Evolutionary conservation across 1,140 invertebrate species (phyloP).

Genomic region (Rhynchophorus ferrugineus): DNA sequence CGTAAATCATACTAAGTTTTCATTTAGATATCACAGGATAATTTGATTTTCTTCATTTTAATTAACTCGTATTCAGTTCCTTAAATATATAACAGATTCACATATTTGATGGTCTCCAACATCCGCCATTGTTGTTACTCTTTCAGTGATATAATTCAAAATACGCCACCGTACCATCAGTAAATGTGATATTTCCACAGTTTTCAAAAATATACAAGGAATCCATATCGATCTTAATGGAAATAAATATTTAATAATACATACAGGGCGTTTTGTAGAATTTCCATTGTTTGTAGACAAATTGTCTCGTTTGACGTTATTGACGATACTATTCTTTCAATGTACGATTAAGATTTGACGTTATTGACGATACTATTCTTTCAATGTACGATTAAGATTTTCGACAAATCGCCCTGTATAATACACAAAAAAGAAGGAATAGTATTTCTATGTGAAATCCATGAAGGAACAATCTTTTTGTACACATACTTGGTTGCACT

Average conservation of each 20-base stretch:
- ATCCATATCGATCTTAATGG: conserved; percentile 3
- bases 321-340: no score
- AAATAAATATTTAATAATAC: conserved; percentile 30
- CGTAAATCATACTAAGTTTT: neutral
- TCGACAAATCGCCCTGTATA: no score
- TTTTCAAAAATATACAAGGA: conserved; percentile 6
- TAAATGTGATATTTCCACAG: neutral
- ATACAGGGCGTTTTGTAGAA: no score
- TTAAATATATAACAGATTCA: no score
- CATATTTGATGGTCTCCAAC: no score
- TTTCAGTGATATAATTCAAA: no score
- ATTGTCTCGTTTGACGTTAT: no score
- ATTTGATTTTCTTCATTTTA: neutral
- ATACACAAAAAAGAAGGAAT: conserved; percentile 29
- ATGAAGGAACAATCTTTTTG: conserved; percentile 36
- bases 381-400: no score
- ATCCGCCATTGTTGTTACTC: no score
- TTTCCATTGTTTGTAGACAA: no score
- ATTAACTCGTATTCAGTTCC: neutral
- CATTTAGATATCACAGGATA: neutral
- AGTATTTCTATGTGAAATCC: conserved; percentile 30
- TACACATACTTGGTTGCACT: conserved; percentile 40
- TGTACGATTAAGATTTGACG: no score
- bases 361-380: no score
- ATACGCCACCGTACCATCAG: neutral